These are phyloP conservation scores for Tachysurus vachellii DNA, from an alignment of 2,113 vertebrate species.

Conservation along the genomic window DNA sequence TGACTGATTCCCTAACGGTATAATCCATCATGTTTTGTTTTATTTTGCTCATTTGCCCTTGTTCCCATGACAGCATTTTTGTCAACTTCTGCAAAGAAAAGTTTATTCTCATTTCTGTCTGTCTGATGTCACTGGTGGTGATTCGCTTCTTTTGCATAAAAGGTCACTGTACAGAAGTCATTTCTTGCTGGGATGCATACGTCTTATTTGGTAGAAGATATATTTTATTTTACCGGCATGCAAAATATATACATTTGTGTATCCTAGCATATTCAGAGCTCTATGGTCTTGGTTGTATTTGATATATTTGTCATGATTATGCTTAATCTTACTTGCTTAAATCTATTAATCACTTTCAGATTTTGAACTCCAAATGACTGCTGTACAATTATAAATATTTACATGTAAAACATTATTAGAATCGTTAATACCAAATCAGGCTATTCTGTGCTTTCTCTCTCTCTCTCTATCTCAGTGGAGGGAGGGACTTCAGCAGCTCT, in stretches of 20 bases:
- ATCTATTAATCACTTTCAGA: background rate
- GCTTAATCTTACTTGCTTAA: background rate
- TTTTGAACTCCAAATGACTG: background rate
- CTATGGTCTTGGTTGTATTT: background rate
- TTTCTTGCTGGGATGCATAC: background rate
- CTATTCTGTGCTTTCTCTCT: background rate
- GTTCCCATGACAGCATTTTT: conserved; percentile 31
- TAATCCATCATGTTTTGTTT: background rate
- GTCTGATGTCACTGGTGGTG: conserved; percentile 3
- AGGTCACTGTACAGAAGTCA: background rate
- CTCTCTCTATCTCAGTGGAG: conserved; percentile 22
- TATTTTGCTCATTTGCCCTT: background rate
- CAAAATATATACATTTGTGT: background rate
- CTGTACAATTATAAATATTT: background rate
- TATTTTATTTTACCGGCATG: background rate
- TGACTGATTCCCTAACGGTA: background rate
- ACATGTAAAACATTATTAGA: background rate
- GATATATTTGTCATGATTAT: too few relatives aligned
- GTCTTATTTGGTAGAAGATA: background rate
- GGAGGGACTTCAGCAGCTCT: conserved; percentile 50
- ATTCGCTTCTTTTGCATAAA: background rate
- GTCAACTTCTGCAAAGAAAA: background rate
- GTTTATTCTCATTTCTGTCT: conserved; percentile 1
- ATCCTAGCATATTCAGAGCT: background rate
- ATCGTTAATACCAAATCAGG: background rate